Percentiles rank a stretch among this genome's conserved stretches.
Conservation (phyloP, 2,113 vertebrate species). For the Papio anubis region DNA sequence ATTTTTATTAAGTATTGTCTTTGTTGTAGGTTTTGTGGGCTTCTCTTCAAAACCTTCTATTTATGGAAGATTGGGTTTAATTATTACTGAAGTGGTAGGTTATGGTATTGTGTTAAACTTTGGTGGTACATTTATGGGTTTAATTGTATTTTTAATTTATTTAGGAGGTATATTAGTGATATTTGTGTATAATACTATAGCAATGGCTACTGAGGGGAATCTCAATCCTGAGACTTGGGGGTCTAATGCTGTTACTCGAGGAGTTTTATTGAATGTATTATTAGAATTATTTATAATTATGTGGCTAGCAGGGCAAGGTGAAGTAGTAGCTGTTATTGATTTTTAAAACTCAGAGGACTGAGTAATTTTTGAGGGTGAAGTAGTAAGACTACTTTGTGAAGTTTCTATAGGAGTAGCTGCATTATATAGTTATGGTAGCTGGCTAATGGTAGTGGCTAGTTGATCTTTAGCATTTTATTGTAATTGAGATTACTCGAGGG, state of each 20-base stretch:
- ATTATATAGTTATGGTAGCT: too few relatives aligned
- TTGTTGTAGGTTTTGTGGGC: neutral
- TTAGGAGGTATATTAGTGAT: neutral
- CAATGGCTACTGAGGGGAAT: neutral
- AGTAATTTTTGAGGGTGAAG: neutral
- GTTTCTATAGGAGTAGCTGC: neutral
- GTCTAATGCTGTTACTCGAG: neutral
- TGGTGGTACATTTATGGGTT: neutral
- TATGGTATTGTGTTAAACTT: neutral
- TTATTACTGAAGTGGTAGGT: neutral
- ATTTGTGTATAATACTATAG: neutral
- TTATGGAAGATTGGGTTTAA: neutral
- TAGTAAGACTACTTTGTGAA: neutral
- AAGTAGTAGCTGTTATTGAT: neutral
- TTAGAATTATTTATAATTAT: neutral
- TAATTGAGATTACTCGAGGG: neutral
- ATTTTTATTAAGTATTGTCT: neutral
- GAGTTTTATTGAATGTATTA: neutral
- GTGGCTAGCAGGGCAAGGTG: neutral
- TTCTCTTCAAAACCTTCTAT: neutral
- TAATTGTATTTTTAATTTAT: neutral
- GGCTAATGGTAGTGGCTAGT: too few relatives aligned
- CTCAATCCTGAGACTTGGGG: too few relatives aligned
- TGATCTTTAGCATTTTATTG: neutral
- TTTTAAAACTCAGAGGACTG: neutral